Conservation (phyloP, 2,888 invertebrate species). For the Lasioglossum marginatum region DNA sequence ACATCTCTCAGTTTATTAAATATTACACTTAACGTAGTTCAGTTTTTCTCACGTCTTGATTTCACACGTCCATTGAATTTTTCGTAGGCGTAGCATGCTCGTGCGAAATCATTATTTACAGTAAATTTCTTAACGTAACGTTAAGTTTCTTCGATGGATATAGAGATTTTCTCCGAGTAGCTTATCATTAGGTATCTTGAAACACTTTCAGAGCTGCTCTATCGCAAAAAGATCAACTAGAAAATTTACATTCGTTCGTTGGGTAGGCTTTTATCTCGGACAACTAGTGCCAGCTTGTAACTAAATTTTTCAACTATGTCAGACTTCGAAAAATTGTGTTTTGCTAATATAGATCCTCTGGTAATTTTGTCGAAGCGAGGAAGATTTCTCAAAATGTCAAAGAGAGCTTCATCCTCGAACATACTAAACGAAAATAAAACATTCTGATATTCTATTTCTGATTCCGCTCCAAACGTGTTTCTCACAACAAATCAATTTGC, state of each 20-base stretch:
- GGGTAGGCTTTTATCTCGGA: not conserved
- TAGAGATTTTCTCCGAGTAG: slow-evolving; percentile 5
- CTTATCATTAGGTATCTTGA: slow-evolving; percentile 10
- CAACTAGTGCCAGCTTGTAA: slow-evolving; percentile 35
- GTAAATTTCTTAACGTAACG: slow-evolving; percentile 10
- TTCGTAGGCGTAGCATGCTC: slow-evolving; percentile 30
- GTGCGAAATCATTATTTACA: slow-evolving; percentile 27
- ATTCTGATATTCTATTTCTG: slow-evolving; percentile 2
- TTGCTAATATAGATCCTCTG: not conserved
- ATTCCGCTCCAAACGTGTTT: not conserved
- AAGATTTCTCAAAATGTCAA: not conserved
- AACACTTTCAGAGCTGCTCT: not conserved
- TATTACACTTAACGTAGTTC: slow-evolving; percentile 21
- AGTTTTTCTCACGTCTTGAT: slow-evolving; percentile 14
- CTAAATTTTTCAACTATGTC: slow-evolving; percentile 23
- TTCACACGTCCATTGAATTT: slow-evolving; percentile 23
- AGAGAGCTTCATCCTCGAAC: not conserved
- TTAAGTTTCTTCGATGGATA: slow-evolving; percentile 25
- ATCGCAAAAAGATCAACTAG: slow-evolving; percentile 18
- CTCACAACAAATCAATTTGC: not conserved
- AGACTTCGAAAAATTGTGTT: slow-evolving; percentile 32
- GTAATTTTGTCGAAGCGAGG: not conserved
- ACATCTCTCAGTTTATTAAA: not conserved
- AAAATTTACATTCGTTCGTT: slow-evolving; percentile 25
- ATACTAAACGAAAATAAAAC: not conserved